phyloP scores from a whole-genome alignment of 2,888 invertebrate species.

The Spodoptera exigua region DNA sequence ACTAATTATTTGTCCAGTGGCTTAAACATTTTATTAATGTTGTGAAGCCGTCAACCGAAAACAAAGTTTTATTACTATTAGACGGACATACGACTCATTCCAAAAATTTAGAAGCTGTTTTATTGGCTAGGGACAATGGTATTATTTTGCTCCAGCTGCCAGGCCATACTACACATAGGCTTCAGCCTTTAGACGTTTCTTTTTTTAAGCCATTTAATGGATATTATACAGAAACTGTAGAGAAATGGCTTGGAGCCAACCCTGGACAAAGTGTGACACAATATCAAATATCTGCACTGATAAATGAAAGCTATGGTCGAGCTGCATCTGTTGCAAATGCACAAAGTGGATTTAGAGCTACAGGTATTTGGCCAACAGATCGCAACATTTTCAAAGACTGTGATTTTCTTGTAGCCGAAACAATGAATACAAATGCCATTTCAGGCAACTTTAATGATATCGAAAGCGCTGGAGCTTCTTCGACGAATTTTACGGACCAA shows the following conservation, averaged over 20 bases:
- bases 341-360: constrained; percentile 6
- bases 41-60: constrained; percentile 5
- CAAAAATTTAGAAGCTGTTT: constrained; percentile 11
- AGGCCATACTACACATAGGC: constrained; percentile 19
- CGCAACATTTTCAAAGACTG: constrained; percentile 12
- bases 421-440: too few relatives aligned
- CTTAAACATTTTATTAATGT: constrained; percentile 5
- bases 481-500: too few relatives aligned
- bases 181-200: constrained; percentile 12
- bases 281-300: not conserved
- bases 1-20: constrained; percentile 1
- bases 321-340: constrained; percentile 7
- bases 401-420: not conserved
- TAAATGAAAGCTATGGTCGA: constrained; percentile 1
- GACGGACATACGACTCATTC: constrained; percentile 8
- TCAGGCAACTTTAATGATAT: too few relatives aligned
- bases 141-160: constrained; percentile 13
- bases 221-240: constrained; percentile 5
- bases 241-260: constrained; percentile 5
- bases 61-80: constrained; percentile 5
- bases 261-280: constrained; percentile 5
- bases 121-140: constrained; percentile 9
- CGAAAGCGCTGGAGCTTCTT: too few relatives aligned
- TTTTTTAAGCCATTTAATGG: constrained; percentile 1
- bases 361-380: constrained; percentile 13